Evolutionary conservation across 2,888 invertebrate genomes (phyloP).

Genomic region (Trichopria drosophilae): DNA sequence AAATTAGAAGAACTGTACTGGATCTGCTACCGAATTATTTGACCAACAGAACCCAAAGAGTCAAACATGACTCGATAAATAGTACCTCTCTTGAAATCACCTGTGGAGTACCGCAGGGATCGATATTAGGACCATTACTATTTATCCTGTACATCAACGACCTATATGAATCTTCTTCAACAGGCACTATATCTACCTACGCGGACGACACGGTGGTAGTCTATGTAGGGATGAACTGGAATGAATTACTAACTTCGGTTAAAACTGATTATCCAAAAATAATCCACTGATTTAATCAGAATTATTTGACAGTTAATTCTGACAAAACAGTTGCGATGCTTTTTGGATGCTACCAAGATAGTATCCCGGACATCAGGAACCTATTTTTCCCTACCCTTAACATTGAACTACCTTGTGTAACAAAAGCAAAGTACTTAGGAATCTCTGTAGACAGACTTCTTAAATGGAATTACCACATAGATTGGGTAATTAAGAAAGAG

Average conservation of each 20-base stretch:
- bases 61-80: background rate
- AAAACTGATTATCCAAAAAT: too few relatives aligned
- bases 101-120: slow-evolving; percentile 11
- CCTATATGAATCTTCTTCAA: background rate
- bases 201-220: slow-evolving; percentile 5
- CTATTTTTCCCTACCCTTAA: too few relatives aligned
- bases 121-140: slow-evolving; percentile 11
- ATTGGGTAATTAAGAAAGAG: too few relatives aligned
- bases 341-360: too few relatives aligned
- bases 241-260: slow-evolving; percentile 6
- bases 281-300: too few relatives aligned
- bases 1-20: background rate
- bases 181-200: background rate
- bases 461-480: too few relatives aligned
- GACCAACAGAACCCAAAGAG: slow-evolving; percentile 1
- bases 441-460: too few relatives aligned
- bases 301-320: too few relatives aligned
- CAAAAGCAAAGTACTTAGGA: too few relatives aligned
- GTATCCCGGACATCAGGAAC: too few relatives aligned
- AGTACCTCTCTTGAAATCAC: background rate
- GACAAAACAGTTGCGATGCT: too few relatives aligned
- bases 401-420: too few relatives aligned
- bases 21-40: slow-evolving; percentile 10
- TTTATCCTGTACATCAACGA: slow-evolving; percentile 9
- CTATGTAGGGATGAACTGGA: background rate